These are phyloP conservation scores for Momotus momota DNA, from an alignment of 2,797 vertebrate genomes.

Conservation along the genomic window DNA sequence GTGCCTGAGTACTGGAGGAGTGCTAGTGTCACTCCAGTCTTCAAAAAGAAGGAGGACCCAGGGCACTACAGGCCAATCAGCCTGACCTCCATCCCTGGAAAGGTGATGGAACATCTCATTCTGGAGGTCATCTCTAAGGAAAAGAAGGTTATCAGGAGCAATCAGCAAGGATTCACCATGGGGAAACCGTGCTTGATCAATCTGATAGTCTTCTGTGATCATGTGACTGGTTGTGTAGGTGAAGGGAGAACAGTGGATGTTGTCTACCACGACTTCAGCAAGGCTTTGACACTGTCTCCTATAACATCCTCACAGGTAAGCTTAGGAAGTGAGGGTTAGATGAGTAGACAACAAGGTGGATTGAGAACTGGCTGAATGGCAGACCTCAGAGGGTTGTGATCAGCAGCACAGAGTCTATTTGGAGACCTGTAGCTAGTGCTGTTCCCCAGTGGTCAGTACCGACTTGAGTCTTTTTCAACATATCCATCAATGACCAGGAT, in stretches of 20 bases:
- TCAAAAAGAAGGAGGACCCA: background rate
- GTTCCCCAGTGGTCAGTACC: background rate
- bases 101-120: background rate
- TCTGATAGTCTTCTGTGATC: background rate
- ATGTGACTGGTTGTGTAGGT: background rate
- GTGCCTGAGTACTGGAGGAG: background rate
- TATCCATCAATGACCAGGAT: background rate
- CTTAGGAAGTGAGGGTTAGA: background rate
- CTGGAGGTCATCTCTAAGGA: background rate
- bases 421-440: background rate
- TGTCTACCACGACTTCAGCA: background rate
- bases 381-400: background rate
- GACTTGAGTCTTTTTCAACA: background rate
- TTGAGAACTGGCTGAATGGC: background rate
- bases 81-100: background rate
- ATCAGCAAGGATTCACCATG: background rate
- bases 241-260: background rate
- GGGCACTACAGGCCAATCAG: background rate
- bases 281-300: background rate
- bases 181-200: background rate
- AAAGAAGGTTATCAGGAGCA: background rate
- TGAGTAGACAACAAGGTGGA: background rate
- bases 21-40: background rate
- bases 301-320: background rate
- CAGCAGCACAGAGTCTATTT: background rate